Conservation (phyloP, 1,140 invertebrate species). For the Drosophila aff. region DNA sequence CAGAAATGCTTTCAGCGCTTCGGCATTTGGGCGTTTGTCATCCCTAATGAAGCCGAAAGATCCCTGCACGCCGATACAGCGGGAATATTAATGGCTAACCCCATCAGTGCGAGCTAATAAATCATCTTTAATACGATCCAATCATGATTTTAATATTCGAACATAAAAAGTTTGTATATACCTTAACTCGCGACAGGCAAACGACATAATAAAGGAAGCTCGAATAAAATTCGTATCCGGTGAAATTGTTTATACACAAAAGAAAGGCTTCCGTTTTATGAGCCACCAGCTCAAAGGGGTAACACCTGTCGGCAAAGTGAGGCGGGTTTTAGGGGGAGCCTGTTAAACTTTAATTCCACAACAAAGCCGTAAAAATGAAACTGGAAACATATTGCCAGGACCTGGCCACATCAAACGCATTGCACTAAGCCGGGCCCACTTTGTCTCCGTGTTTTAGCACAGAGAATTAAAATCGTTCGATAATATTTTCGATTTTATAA, state of each 20-base stretch:
- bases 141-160: slow-evolving; percentile 37
- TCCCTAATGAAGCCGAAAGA: slow-evolving; percentile 34
- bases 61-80: not conserved
- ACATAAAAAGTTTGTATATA: slow-evolving; percentile 28
- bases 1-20: slow-evolving; percentile 19
- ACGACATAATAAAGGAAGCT: slow-evolving; percentile 44
- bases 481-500: not conserved
- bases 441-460: slow-evolving; percentile 7
- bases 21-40: slow-evolving; percentile 18
- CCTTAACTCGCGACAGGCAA: slow-evolving; percentile 30
- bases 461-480: not conserved
- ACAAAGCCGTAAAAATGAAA: slow-evolving; percentile 59
- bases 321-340: not conserved
- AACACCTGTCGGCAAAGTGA: slow-evolving; percentile 22
- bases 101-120: slow-evolving; percentile 22
- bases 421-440: slow-evolving; percentile 39
- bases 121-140: slow-evolving; percentile 27
- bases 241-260: slow-evolving; percentile 46
- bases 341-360: slow-evolving; percentile 60
- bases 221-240: slow-evolving; percentile 51
- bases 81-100: slow-evolving; percentile 16
- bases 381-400: slow-evolving; percentile 24
- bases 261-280: slow-evolving; percentile 35
- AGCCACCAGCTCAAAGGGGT: slow-evolving; percentile 34
- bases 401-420: slow-evolving; percentile 50